Base-by-base conservation (phyloP, 2,888 invertebrate species). In the Machimus atricapillus region DNA sequence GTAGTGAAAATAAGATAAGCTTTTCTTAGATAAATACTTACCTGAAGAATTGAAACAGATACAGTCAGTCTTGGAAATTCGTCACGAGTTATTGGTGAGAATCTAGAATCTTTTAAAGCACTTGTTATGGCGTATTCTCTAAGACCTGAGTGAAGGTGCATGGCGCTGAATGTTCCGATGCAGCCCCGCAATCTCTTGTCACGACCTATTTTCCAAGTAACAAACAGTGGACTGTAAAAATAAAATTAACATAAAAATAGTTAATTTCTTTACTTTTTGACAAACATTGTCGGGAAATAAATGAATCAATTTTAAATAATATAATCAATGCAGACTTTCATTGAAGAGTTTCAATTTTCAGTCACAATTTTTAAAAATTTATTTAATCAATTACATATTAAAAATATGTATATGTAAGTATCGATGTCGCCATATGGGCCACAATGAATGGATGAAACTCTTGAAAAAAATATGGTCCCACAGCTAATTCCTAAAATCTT, bases 171-270 rank as follows among this genome's bases (percentile, higher is more conserved):
- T 81, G 99, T 99, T 88, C 99, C 99, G 92, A 99, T 99, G 93
- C 99, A 99, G 83, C 99, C 99, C 89, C 99, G 95, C 88, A 99
- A 94, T 89, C 98, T 95, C 91, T 97, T 96, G 91, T 98, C 98
- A 92, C 97, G 96, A 85, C 99, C 99, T 91, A 98, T 98, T 93
- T 98, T 97, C 99, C 99, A 99, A 89, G 99, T 99, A 89, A 99
- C 99, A 94, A 99, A 99, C 91, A 99, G 94, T 87, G 99, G 99
- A 93, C 98, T 98, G 94, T 90, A 89, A 89, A 88, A 16, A 79
- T 43, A 46, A 79, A 86, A 40, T 43, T 14, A 46, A n/a, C 52
- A 52, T n/a, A 52, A n/a, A 7, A 8, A 52, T 7, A 34, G 52
- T 52, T n/a, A 52, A 52, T 52, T 52, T 52, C n/a, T 52, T 52